These are phyloP conservation scores for Protobothrops flavoviridis DNA, from an alignment of 2,113 vertebrate species.

Conservation along the genomic window DNA sequence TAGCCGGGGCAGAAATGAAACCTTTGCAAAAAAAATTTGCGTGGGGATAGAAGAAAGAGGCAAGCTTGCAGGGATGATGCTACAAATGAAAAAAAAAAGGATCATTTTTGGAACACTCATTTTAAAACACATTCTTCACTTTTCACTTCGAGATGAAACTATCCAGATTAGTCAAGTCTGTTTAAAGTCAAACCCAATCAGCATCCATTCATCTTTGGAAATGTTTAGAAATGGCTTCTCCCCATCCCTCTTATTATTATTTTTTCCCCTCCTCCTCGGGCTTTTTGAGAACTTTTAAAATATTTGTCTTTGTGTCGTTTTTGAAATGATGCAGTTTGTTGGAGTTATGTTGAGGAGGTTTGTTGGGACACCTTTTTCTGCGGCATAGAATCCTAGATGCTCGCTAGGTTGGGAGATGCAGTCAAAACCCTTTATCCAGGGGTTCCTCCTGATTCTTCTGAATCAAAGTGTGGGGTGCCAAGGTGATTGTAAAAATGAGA, in stretches of 20 bases:
- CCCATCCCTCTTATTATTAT: neutral
- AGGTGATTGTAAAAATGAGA: neutral
- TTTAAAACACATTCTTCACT: neutral
- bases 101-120: neutral
- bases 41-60: neutral
- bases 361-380: neutral
- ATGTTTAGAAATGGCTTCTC: neutral
- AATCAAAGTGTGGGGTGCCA: neutral
- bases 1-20: neutral
- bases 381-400: neutral
- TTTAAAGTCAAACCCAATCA: neutral
- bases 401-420: neutral
- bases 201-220: neutral
- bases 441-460: neutral
- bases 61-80: neutral
- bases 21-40: too few species aligned
- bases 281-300: neutral
- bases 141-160: neutral
- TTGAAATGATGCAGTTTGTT: neutral
- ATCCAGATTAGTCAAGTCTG: neutral
- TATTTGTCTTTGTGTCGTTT: neutral
- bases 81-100: neutral
- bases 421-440: neutral
- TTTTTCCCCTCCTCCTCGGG: neutral
- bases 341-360: neutral